Evolutionary conservation across 1,140 invertebrate genomes (phyloP).

Genomic region (Drosophila lacteicornis): DNA sequence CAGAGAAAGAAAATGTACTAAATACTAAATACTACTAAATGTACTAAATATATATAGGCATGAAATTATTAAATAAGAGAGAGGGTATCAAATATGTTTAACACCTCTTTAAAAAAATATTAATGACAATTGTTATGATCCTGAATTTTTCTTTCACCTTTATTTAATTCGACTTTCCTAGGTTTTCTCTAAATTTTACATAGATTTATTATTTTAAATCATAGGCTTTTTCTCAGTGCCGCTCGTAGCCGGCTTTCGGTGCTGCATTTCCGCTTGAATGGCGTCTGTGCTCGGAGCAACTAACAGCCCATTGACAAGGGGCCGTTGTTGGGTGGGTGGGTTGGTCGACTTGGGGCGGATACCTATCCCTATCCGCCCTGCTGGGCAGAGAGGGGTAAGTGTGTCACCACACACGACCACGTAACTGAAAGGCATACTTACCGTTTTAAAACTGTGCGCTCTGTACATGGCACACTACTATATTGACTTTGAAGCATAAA

Average conservation of each 20-base stretch:
- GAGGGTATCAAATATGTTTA: background rate
- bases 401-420: constrained; percentile 66
- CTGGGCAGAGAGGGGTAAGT: constrained; percentile 17
- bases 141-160: no score
- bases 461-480: constrained; percentile 69
- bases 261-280: constrained; percentile 81
- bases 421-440: constrained; percentile 73
- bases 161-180: background rate
- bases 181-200: no score
- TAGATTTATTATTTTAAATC: background rate
- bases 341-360: background rate
- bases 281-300: constrained; percentile 74
- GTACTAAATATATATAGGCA: background rate
- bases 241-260: constrained; percentile 54
- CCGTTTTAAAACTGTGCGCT: constrained; percentile 76
- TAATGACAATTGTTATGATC: no score
- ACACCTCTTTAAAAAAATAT: no score
- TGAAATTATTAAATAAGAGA: background rate
- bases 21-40: no score
- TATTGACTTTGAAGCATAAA: constrained; percentile 82
- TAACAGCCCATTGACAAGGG: constrained; percentile 65
- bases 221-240: constrained; percentile 6
- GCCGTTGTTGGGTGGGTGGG: constrained; percentile 1
- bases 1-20: constrained; percentile 1
- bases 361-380: constrained; percentile 6